A percentile compares a stretch with the other conserved stretches of the same genome.
These are phyloP conservation scores for Hirudo medicinalis DNA, from an alignment of 1,140 invertebrate genomes.

Conservation along the genomic window DNA sequence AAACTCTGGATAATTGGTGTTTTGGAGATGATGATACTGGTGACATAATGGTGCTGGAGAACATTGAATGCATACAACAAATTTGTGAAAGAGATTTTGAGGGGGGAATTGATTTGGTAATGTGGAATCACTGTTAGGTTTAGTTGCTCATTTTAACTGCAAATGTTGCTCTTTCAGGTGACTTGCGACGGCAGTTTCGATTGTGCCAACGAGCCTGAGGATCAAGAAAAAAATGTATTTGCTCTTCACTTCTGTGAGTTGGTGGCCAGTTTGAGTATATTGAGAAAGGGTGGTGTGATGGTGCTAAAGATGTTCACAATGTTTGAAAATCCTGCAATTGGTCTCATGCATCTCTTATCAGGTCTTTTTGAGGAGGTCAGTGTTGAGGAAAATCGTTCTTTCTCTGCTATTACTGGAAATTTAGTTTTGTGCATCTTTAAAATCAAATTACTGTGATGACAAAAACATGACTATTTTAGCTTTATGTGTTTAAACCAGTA, in stretches of 20 bases:
- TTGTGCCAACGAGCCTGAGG: slow-evolving; percentile 64
- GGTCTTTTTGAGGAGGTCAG: slow-evolving; percentile 56
- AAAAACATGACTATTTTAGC: slow-evolving; percentile 27
- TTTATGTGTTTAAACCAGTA: slow-evolving; percentile 65
- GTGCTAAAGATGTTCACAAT: slow-evolving; percentile 85
- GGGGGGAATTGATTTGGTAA: slow-evolving; percentile 33
- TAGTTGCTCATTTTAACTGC: neutral
- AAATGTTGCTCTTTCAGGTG: slow-evolving; percentile 41
- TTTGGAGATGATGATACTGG: slow-evolving; percentile 75
- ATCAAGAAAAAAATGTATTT: slow-evolving; percentile 66
- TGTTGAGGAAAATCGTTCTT: neutral
- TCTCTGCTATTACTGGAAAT: no score
- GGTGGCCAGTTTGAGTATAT: slow-evolving; percentile 55
- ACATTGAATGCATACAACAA: slow-evolving; percentile 51
- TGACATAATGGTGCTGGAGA: slow-evolving; percentile 56
- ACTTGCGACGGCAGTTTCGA: slow-evolving; percentile 88
- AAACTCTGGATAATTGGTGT: slow-evolving; percentile 64
- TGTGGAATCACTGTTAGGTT: neutral
- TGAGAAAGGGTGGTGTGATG: slow-evolving; percentile 61
- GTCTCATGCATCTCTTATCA: slow-evolving; percentile 64
- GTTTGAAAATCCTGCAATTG: slow-evolving; percentile 67
- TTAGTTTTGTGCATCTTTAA: no score
- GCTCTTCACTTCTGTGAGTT: slow-evolving; percentile 69
- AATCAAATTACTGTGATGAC: no score
- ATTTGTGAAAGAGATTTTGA: slow-evolving; percentile 30